phyloP scores from a whole-genome alignment of 2,888 invertebrate genomes.

The Lysandra coridon region DNA sequence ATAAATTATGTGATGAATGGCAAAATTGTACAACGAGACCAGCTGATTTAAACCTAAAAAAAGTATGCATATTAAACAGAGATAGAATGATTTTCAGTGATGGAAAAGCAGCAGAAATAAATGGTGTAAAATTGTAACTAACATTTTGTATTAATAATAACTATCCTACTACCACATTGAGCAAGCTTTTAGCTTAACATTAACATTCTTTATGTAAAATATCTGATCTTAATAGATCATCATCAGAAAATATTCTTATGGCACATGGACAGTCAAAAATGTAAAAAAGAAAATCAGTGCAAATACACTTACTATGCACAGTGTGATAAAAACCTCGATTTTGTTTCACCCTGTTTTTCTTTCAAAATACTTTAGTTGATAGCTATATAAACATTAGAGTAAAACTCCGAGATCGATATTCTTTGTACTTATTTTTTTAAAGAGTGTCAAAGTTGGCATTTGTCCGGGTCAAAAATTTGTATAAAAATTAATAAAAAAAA shows the following conservation, averaged over 20 bases:
- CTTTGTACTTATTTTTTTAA: no score
- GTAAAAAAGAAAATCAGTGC: not conserved
- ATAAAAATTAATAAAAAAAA: no score
- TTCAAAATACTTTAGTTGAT: no score
- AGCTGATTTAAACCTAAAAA: constrained; percentile 70
- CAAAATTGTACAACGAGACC: constrained; percentile 76
- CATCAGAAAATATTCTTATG: constrained; percentile 17
- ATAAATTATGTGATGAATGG: constrained; percentile 78
- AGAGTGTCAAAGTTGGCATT: no score
- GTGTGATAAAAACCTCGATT: no score
- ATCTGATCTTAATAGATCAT: not conserved
- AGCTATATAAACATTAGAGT: no score
- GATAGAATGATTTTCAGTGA: constrained; percentile 58
- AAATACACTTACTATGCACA: constrained; percentile 12
- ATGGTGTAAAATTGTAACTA: constrained; percentile 43
- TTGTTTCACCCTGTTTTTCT: no score
- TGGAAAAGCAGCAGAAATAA: constrained; percentile 50
- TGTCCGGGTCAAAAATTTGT: no score
- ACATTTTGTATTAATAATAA: not conserved
- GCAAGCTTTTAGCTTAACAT: not conserved
- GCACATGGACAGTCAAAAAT: constrained; percentile 12
- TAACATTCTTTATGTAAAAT: not conserved
- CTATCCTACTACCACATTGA: constrained; percentile 1
- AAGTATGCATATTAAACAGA: constrained; percentile 80
- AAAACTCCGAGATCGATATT: no score